These are phyloP conservation scores for Halcyon smyrnensis DNA, from an alignment of 2,797 vertebrate species.

Conservation along the genomic window DNA sequence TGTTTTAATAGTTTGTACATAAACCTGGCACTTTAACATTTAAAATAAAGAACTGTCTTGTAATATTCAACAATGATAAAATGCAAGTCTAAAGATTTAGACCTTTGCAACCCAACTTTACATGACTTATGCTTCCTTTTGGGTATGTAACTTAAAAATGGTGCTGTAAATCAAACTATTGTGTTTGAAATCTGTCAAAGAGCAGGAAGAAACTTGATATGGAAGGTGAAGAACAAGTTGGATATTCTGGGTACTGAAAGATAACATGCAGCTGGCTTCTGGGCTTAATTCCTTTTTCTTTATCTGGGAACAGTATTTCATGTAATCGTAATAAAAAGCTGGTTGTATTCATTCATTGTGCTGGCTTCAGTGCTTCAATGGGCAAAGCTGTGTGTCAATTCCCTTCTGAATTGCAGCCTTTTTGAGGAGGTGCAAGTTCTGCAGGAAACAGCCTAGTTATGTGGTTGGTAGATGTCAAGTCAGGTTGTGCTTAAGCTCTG, in stretches of 20 bases:
- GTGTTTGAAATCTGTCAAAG: neutral
- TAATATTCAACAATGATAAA: neutral
- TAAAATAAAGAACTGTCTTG: conserved; percentile 35
- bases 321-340: neutral
- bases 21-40: conserved; percentile 76
- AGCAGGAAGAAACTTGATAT: neutral
- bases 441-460: neutral
- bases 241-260: neutral
- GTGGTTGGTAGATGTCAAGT: neutral
- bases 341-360: neutral
- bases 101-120: neutral
- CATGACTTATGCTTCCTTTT: neutral
- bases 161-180: neutral
- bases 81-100: neutral
- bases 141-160: neutral
- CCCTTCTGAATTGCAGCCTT: neutral
- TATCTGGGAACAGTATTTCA: neutral
- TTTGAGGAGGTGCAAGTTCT: neutral
- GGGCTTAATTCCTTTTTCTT: neutral
- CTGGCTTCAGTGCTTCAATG: neutral
- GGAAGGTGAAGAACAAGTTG: neutral
- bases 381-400: neutral
- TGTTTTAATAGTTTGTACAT: conserved; percentile 71
- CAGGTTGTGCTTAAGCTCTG: neutral
- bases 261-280: neutral